A percentile compares a stretch with the other conserved stretches of the same genome.
Conservation (phyloP, 2,888 invertebrate species). For the Pyrochroa serraticornis region DNA sequence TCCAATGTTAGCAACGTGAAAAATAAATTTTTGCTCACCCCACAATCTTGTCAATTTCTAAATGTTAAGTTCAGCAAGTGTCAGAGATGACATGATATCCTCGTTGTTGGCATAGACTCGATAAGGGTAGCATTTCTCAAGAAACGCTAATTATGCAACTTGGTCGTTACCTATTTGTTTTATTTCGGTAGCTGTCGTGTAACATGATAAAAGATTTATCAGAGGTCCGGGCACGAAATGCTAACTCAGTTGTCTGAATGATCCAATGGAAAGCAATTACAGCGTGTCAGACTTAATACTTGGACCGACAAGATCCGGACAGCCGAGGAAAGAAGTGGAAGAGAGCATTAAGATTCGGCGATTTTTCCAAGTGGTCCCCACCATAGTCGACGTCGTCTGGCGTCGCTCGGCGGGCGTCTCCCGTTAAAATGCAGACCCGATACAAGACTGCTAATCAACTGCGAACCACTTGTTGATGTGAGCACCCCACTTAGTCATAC, state of each 20-base stretch:
- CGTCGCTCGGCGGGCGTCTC: slow-evolving; percentile 17
- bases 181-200: slow-evolving; percentile 46
- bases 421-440: slow-evolving; percentile 8
- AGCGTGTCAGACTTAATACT: slow-evolving; percentile 42
- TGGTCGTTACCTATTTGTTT: slow-evolving; percentile 35
- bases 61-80: too few species aligned
- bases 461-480: slow-evolving; percentile 52
- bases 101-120: too few species aligned
- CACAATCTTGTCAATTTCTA: too few species aligned
- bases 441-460: slow-evolving; percentile 32
- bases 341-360: slow-evolving; percentile 24
- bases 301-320: slow-evolving; percentile 33
- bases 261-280: slow-evolving; percentile 48
- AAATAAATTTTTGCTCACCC: too few species aligned
- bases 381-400: slow-evolving; percentile 1
- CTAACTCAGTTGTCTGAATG: slow-evolving; percentile 47
- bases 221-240: slow-evolving; percentile 45
- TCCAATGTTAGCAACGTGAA: too few species aligned
- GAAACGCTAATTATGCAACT: too few species aligned
- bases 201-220: slow-evolving; percentile 38
- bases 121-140: too few species aligned
- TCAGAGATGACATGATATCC: too few species aligned
- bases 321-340: slow-evolving; percentile 23
- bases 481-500: slow-evolving; percentile 41
- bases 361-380: slow-evolving; percentile 20